Conservation (phyloP, 2,888 invertebrate species). For the Deilephila elpenor region DNA sequence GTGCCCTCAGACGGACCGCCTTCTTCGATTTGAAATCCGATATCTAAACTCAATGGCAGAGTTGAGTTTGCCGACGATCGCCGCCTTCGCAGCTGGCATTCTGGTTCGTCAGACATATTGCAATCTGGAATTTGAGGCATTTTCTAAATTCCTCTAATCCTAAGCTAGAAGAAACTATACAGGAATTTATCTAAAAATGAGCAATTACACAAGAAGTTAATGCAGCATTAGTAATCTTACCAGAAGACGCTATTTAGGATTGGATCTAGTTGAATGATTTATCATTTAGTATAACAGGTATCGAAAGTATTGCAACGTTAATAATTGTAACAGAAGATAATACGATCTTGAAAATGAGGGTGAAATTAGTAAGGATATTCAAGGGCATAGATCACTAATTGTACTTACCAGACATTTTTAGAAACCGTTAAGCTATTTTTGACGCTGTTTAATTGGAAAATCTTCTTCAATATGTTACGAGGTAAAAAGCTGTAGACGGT, state of each 20-base stretch:
- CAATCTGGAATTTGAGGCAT: neutral
- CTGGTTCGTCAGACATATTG: constrained; percentile 57
- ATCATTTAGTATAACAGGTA: no score
- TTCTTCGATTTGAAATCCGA: constrained; percentile 69
- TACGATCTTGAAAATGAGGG: no score
- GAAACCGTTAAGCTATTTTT: neutral
- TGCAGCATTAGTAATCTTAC: no score
- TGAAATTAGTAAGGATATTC: no score
- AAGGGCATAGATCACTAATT: constrained; percentile 29
- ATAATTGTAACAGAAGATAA: no score
- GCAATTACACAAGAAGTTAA: no score
- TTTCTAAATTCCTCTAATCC: neutral
- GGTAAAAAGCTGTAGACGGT: constrained; percentile 40
- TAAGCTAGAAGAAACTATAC: no score
- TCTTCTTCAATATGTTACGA: constrained; percentile 9
- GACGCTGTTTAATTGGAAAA: constrained; percentile 33
- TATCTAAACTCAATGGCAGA: constrained; percentile 69
- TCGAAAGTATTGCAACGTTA: no score
- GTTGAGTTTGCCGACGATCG: constrained; percentile 68
- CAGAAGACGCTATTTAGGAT: no score
- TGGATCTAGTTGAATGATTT: no score
- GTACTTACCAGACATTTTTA: constrained; percentile 32
- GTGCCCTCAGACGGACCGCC: constrained; percentile 70
- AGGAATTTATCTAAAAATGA: no score
- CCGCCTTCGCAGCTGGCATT: constrained; percentile 71